These are phyloP conservation scores for Leuctra nigra DNA, from an alignment of 2,888 invertebrate genomes.

Conservation along the genomic window DNA sequence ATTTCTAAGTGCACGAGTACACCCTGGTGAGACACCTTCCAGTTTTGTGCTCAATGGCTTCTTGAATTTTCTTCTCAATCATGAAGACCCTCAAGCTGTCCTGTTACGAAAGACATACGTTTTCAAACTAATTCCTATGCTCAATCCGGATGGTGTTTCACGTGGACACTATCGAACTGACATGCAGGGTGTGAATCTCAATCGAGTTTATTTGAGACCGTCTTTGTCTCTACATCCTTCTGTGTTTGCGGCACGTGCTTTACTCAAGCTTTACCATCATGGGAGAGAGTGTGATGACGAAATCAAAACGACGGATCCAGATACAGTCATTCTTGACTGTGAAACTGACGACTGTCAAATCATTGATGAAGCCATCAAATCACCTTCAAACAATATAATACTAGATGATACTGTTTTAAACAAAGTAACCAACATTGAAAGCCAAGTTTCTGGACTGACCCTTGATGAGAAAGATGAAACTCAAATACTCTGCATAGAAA, in stretches of 20 bases:
- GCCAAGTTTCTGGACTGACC: slow-evolving; percentile 39
- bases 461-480: slow-evolving; percentile 31
- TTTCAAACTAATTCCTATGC: slow-evolving; percentile 84
- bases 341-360: not conserved
- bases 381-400: too few relatives aligned
- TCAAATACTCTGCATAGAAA: not conserved
- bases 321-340: not conserved
- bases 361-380: not conserved
- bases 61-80: slow-evolving; percentile 66
- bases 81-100: slow-evolving; percentile 68
- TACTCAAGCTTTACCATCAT: slow-evolving; percentile 58
- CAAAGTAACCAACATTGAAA: slow-evolving; percentile 17
- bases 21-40: slow-evolving; percentile 88
- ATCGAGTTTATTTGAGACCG: slow-evolving; percentile 79
- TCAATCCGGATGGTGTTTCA: slow-evolving; percentile 88
- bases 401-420: not conserved
- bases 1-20: slow-evolving; percentile 81
- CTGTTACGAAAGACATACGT: slow-evolving; percentile 68
- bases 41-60: slow-evolving; percentile 88
- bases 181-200: slow-evolving; percentile 79
- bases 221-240: slow-evolving; percentile 68
- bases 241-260: slow-evolving; percentile 74
- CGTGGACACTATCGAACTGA: slow-evolving; percentile 83
- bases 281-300: slow-evolving; percentile 38
- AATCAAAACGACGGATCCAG: too few relatives aligned